Evolutionary conservation across 2,797 vertebrate species (phyloP), one percentile per base, ranked within the genome.

Genomic region (Pangasius krempfi): DNA sequence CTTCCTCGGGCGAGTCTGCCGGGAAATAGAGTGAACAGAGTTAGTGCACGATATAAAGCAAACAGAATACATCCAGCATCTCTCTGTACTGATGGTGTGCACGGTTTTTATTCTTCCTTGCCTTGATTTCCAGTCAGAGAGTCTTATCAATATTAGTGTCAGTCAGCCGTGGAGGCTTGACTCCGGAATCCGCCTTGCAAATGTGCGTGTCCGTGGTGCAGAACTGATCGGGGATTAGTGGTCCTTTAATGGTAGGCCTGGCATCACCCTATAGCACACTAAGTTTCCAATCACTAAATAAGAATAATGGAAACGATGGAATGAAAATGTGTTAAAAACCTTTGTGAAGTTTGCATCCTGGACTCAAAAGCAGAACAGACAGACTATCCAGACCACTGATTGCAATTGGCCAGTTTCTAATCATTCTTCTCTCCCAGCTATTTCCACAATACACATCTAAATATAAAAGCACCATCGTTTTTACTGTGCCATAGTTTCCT

Each of bases 111-210:
- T 72, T 72, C 50, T 37, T 54, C 20, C 83, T 16, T 14, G 18
- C 27, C 44, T 85, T 54, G 66, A 70, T 85, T 85, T 33, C 83
- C 47, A 85, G 47, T 52, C 64, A 52, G 64, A 70, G 64, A 54
- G 47, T 1, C 50, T 70, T 85, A 72, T 83, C 60, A 14, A 62
- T 64, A 47, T 64, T 83, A 44, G 40, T 9, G 58, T 47, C 56
- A 83, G 25, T 83, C 58, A 44, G 22, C 25, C 40, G 3, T 37
- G 18, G 18, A 80, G 18, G 52, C 52, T 80, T 6, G 30, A 58
- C 52, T 80, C 20, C 52, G 0, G 9, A 80, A 37, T 58, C 78
- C 30, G 4, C 78, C 78, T 58, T 10, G 76, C n/a, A 56, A 33
- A 56, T 20, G 76, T 30, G 50, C n/a, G 30, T 4, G 14, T 79